Evolutionary conservation across 2,888 invertebrate species (phyloP).

Genomic region (Chloroclystis v-ata): DNA sequence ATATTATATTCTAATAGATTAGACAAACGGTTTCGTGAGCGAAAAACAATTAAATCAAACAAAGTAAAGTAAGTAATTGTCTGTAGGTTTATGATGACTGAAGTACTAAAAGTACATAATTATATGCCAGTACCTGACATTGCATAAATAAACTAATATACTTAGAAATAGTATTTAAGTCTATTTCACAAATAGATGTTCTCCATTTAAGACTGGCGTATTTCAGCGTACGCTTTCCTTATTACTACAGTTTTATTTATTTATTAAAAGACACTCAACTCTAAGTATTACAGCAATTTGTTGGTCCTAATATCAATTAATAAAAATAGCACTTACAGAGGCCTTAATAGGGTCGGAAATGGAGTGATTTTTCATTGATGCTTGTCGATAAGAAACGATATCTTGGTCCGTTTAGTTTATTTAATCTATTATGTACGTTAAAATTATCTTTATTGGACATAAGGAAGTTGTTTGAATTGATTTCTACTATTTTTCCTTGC

Average conservation of each 20-base stretch:
- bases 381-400: constrained; percentile 8
- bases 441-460: background rate
- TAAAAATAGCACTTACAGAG: constrained; percentile 3
- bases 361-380: constrained; percentile 19
- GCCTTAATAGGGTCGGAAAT: constrained; percentile 7
- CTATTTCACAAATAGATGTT: too few species aligned
- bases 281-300: constrained; percentile 5
- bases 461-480: background rate
- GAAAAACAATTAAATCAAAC: background rate
- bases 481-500: too few species aligned
- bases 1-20: constrained; percentile 9
- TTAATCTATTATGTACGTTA: background rate
- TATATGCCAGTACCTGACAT: too few species aligned
- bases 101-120: too few species aligned
- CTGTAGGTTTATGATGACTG: too few species aligned
- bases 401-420: constrained; percentile 9
- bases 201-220: too few species aligned
- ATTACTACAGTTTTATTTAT: background rate
- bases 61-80: too few species aligned
- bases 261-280: background rate
- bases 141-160: too few species aligned
- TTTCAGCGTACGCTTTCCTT: background rate
- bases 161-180: too few species aligned
- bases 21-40: background rate
- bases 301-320: background rate